These are phyloP conservation scores for Procavia capensis DNA, from an alignment of 2,113 vertebrate genomes.

Conservation along the genomic window DNA sequence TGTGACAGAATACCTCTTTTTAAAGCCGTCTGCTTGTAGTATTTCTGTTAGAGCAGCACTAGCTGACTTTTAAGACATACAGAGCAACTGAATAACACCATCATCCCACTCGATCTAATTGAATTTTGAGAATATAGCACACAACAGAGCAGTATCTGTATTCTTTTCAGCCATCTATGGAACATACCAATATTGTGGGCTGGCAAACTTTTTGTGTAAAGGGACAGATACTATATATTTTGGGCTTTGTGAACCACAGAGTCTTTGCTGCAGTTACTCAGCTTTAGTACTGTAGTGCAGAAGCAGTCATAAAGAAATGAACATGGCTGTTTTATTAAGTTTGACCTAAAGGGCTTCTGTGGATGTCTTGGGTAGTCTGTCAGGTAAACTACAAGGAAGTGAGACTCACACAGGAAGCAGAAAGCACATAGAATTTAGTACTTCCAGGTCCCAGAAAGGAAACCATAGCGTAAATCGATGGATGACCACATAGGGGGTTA, in stretches of 20 bases:
- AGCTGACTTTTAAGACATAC: no score
- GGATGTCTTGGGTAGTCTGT: no score
- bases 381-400: no score
- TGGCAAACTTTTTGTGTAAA: neutral
- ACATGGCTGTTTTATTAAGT: neutral
- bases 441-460: no score
- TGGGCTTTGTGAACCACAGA: neutral
- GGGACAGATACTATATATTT: neutral
- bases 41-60: no score
- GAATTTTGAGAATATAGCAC: conserved; percentile 15
- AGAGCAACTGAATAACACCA: neutral
- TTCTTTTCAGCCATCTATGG: neutral
- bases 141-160: neutral
- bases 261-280: neutral
- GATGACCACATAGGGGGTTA: no score
- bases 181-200: neutral
- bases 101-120: neutral
- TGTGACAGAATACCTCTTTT: no score
- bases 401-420: no score
- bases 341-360: no score
- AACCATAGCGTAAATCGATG: no score
- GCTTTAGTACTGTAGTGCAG: neutral
- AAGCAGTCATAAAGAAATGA: neutral
- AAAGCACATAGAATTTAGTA: no score
- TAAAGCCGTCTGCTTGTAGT: no score